Evolutionary conservation across 2,888 invertebrate species (phyloP), one percentile per base, ranked within the genome.

Genomic region (Tachina fera): DNA sequence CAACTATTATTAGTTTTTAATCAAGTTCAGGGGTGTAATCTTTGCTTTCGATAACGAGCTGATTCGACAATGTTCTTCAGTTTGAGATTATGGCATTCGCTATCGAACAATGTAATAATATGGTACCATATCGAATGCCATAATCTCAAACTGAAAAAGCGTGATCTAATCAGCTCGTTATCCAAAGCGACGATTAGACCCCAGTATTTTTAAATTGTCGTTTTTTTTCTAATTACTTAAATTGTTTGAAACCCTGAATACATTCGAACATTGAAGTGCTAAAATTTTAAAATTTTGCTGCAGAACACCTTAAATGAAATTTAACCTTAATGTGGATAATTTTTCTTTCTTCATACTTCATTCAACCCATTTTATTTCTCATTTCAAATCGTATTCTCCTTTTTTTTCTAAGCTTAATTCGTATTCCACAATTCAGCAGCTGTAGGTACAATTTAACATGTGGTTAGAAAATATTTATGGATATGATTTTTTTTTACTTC

Each of bases 321-420:
- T 49, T 49, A 43, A 74, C 72, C 49, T 78, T 74, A 63, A 41
- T 78, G 70, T 49, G 51, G 61, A 72, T 74, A 74, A 85, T 78
- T 81, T 81, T 56, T 61, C 76, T 68, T n/a, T 68, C n/a, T 22
- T 43, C 47, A 41, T 43, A 49, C 58, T 68, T 53, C n/a, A 78
- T 68, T 53, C n/a, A 78, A 51, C 61, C 41, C 9, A 45, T 49
- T 72, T 51, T 72, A 9, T 47, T 58, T 31, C 8, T 49, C 19
- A 61, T 76, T 53, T 68, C 16, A 61, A 16, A 9, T 58, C 51
- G 16, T 51, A 58, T 41, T 58, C 67, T 1, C 51, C 43, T 9
- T 65, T 72, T 51, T n/a, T 31, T 58, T 13, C 22, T n/a, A 22
- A 45, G 39, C 45, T 70, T 11, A 11, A 43, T 79, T 61, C 68